phyloP scores from a whole-genome alignment of 2,113 vertebrate genomes.

The Lipotes vexillifer region DNA sequence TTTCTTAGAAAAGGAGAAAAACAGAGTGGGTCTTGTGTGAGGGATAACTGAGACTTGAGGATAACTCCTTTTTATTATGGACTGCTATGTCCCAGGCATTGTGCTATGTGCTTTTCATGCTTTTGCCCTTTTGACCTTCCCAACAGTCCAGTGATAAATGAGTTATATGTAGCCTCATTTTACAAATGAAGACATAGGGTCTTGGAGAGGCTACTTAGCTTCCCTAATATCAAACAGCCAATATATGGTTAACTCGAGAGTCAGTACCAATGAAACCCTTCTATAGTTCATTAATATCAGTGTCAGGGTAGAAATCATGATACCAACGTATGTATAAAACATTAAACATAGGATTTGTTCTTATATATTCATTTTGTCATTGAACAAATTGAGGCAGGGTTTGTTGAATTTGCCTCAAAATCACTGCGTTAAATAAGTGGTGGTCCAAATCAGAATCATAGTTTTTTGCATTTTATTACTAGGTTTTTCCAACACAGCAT shows the following conservation, averaged over 20 bases:
- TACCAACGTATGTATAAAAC: neutral
- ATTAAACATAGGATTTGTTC: neutral
- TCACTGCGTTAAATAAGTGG: neutral
- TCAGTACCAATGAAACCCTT: neutral
- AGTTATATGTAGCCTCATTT: neutral
- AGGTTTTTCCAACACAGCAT: neutral
- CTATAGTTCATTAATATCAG: neutral
- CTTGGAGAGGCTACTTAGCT: neutral
- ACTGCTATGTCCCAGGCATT: neutral
- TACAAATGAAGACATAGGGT: neutral
- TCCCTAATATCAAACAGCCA: neutral
- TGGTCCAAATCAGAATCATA: neutral
- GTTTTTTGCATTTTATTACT: neutral
- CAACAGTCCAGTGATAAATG: neutral
- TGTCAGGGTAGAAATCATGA: neutral
- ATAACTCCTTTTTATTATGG: neutral
- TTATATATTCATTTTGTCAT: neutral
- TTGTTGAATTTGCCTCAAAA: neutral
- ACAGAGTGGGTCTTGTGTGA: neutral
- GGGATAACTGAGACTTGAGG: neutral
- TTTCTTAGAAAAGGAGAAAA: constrained; percentile 57
- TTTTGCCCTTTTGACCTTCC: neutral
- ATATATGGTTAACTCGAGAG: neutral
- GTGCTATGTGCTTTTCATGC: neutral
- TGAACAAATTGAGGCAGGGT: neutral